Conservation (phyloP, 2,113 vertebrate species). For the Pedetes capensis region DNA sequence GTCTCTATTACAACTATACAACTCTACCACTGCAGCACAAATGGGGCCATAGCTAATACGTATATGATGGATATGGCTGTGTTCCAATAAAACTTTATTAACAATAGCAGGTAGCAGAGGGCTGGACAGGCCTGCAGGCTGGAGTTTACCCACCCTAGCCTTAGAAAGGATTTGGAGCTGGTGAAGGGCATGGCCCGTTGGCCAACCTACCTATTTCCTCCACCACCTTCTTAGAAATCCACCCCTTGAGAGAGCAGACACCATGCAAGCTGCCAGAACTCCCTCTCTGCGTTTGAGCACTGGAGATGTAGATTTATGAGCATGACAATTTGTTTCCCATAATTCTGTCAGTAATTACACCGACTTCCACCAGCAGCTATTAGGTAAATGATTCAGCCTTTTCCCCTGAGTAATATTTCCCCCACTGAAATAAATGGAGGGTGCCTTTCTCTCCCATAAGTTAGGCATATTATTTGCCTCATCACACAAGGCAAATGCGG, state of each 20-base stretch:
- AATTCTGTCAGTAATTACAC: constrained; percentile 75
- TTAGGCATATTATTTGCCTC: constrained; percentile 77
- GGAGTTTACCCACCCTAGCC: not conserved
- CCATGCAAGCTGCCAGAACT: not conserved
- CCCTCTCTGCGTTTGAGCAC: constrained; percentile 33
- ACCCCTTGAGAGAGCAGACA: not conserved
- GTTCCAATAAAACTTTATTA: constrained; percentile 48
- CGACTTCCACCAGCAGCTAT: constrained; percentile 62
- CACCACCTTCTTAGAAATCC: not conserved
- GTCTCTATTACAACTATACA: not conserved
- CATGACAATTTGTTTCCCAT: constrained; percentile 69
- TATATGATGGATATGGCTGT: not conserved
- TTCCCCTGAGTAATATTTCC: constrained; percentile 64
- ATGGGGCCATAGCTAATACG: not conserved
- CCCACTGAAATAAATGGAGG: constrained; percentile 75
- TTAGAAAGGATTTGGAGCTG: not conserved
- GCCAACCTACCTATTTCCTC: not conserved
- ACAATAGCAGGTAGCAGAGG: not conserved
- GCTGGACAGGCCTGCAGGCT: not conserved
- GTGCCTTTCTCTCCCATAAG: constrained; percentile 69
- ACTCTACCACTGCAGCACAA: not conserved
- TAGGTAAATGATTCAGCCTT: constrained; percentile 73
- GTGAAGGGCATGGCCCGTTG: not conserved
- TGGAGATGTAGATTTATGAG: constrained; percentile 61
- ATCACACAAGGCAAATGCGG: constrained; percentile 73